Evolutionary conservation across 2,113 vertebrate genomes (phyloP).

Genomic region (Saccopteryx leptura): DNA sequence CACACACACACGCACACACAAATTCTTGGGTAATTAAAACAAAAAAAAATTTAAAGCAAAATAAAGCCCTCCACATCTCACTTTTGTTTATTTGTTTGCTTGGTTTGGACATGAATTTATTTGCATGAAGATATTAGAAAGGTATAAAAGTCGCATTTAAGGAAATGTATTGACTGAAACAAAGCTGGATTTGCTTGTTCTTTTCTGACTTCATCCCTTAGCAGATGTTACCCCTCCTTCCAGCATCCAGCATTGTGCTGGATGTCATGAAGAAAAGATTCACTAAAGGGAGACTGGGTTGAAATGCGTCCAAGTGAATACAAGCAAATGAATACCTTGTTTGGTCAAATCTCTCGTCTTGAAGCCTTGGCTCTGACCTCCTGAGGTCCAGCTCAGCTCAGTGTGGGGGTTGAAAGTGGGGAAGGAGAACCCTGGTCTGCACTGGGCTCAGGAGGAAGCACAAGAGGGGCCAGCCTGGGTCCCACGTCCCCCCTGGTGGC

Average conservation of each 20-base stretch:
- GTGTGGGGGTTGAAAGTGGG: neutral
- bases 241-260: neutral
- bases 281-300: neutral
- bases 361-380: neutral
- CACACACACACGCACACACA: no score
- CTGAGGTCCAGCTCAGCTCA: neutral
- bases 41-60: neutral
- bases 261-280: neutral
- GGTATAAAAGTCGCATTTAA: slow-evolving; percentile 62
- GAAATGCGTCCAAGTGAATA: neutral
- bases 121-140: slow-evolving; percentile 77
- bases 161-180: slow-evolving; percentile 69
- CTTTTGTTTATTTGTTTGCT: neutral
- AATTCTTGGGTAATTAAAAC: slow-evolving; percentile 20
- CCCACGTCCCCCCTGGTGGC: accelerated
- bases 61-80: neutral
- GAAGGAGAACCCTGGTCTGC: neutral
- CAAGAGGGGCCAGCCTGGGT: accelerated
- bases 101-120: slow-evolving; percentile 62
- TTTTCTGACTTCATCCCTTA: neutral
- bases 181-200: neutral
- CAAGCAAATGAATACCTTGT: neutral
- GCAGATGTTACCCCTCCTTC: neutral
- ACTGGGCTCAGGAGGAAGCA: no score
- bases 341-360: neutral